A percentile compares a stretch with the other conserved stretches of the same genome.
These are phyloP conservation scores for Stegodyphus dumicola DNA, from an alignment of 1,140 invertebrate species.

Conservation along the genomic window DNA sequence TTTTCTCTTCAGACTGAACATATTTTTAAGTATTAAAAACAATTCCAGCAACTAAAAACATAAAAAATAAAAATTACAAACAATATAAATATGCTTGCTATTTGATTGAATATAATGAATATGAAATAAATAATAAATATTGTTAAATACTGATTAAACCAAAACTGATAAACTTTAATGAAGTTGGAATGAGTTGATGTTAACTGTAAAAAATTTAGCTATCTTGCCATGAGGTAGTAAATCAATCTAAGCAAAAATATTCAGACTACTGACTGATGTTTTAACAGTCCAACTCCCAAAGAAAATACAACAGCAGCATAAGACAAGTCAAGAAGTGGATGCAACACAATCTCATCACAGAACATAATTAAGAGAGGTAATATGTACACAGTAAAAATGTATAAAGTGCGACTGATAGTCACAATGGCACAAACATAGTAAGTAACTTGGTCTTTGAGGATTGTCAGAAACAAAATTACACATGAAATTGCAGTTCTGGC, in stretches of 20 bases:
- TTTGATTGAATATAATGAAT: no score
- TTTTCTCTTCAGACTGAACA: no score
- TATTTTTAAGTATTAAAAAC: no score
- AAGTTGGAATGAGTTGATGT: no score
- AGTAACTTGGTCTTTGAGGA: constrained; percentile 39
- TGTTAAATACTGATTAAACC: no score
- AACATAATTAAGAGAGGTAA: constrained; percentile 49
- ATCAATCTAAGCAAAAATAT: constrained; percentile 38
- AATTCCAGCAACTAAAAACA: no score
- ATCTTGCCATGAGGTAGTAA: constrained; percentile 55
- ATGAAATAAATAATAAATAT: no score
- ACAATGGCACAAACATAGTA: constrained; percentile 58
- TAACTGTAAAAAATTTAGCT: not conserved
- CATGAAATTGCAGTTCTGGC: constrained; percentile 8
- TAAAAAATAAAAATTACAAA: no score
- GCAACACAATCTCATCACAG: constrained; percentile 54
- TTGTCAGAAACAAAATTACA: constrained; percentile 29
- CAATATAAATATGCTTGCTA: no score
- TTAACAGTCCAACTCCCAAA: constrained; percentile 31
- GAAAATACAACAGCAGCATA: constrained; percentile 23
- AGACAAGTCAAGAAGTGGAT: constrained; percentile 19
- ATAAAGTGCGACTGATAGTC: constrained; percentile 41
- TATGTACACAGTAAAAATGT: constrained; percentile 60
- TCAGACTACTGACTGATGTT: constrained; percentile 23
- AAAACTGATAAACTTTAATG: no score